These are phyloP conservation scores for Phalacrocorax carbo DNA, from an alignment of 2,113 vertebrate species.

Conservation along the genomic window DNA sequence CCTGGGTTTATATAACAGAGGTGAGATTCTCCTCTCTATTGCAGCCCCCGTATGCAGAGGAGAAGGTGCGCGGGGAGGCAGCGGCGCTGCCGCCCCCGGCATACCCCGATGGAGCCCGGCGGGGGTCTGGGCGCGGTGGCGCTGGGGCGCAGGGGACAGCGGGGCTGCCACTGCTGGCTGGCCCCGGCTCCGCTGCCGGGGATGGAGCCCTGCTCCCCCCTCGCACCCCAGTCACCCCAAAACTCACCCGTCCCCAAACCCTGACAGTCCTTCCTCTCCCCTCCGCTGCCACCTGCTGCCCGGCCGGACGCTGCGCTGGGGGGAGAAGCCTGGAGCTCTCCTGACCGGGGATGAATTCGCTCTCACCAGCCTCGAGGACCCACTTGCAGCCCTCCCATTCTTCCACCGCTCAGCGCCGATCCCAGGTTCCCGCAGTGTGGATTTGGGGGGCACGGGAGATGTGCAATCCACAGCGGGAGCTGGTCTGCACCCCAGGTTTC, in stretches of 20 bases:
- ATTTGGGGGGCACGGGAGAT: neutral
- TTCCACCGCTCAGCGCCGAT: neutral
- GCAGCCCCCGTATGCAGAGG: neutral
- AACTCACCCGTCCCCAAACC: neutral
- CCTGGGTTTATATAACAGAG: neutral
- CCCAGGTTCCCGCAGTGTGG: rapidly evolving
- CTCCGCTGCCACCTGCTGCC: neutral
- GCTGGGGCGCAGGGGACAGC: neutral
- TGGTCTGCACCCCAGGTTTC: neutral
- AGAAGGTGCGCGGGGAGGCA: neutral
- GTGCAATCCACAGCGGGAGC: rapidly evolving
- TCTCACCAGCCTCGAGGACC: neutral
- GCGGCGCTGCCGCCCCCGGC: neutral
- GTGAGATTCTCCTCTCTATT: neutral
- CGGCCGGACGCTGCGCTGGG: rapidly evolving
- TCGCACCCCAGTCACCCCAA: neutral
- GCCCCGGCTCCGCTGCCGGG: neutral
- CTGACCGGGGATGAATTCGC: rapidly evolving
- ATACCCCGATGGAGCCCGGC: rapidly evolving
- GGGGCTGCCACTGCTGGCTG: neutral
- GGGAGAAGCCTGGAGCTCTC: neutral
- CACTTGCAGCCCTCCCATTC: neutral
- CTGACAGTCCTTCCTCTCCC: neutral
- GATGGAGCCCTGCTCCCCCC: neutral
- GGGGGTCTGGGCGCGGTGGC: neutral